A percentile compares a stretch with the other conserved stretches of the same genome.
These are phyloP conservation scores for Drosophila quasianomalipes DNA, from an alignment of 2,888 invertebrate species.

Conservation along the genomic window DNA sequence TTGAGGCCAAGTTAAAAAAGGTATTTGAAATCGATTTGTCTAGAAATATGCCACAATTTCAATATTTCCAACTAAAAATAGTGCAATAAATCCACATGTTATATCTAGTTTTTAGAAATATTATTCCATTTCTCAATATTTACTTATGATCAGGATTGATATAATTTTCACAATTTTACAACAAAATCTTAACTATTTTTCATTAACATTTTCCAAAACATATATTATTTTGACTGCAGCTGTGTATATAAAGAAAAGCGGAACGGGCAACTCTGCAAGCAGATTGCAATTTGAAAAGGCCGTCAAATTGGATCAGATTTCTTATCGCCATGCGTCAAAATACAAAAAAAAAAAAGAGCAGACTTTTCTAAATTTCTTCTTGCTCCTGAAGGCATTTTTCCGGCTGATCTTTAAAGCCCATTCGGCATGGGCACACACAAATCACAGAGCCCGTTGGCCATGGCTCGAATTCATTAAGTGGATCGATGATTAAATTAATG, in stretches of 20 bases:
- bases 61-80: neutral
- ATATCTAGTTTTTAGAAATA: neutral
- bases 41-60: neutral
- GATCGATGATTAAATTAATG: conserved; percentile 80
- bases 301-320: conserved; percentile 72
- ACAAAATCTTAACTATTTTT: neutral
- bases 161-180: too few species aligned
- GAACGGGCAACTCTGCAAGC: conserved; percentile 35
- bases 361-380: conserved; percentile 30
- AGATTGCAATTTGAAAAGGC: conserved; percentile 31
- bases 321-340: conserved; percentile 59
- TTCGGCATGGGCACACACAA: conserved; percentile 58
- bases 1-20: neutral
- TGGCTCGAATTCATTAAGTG: conserved; percentile 69
- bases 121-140: neutral
- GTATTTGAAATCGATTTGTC: too few species aligned
- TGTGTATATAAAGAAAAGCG: conserved; percentile 28
- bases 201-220: neutral
- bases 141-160: neutral
- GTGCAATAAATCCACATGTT: too few species aligned
- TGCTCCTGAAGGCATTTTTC: conserved; percentile 31
- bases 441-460: conserved; percentile 71
- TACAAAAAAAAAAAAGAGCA: neutral
- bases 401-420: conserved; percentile 34
- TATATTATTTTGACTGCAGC: neutral